These are phyloP conservation scores for Dicyrtoma fusca DNA, from an alignment of 2,888 invertebrate species.

Conservation along the genomic window DNA sequence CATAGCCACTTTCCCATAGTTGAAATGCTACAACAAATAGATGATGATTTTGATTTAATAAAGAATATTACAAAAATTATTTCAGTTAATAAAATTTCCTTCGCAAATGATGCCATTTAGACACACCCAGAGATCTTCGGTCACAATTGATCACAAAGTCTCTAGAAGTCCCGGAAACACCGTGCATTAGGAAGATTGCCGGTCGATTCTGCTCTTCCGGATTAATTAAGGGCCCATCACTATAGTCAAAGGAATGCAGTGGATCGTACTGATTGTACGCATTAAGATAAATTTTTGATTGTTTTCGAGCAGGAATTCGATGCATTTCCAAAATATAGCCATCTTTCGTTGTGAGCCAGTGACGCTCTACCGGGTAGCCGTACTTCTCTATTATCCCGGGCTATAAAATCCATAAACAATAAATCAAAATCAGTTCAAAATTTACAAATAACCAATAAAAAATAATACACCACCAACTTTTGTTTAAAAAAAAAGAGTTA, in stretches of 20 bases:
- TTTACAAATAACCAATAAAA: neutral
- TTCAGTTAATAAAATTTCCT: neutral
- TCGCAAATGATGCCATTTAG: neutral
- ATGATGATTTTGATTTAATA: too few species aligned
- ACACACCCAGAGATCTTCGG: neutral
- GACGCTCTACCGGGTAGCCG: conserved; percentile 2
- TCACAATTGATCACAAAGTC: conserved; percentile 4
- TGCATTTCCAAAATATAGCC: conserved; percentile 10
- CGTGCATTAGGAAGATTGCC: neutral
- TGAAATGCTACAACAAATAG: neutral
- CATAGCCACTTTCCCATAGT: neutral
- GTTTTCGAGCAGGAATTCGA: too few species aligned
- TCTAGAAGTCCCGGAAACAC: neutral
- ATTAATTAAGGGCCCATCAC: neutral
- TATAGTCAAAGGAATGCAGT: neutral
- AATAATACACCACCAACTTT: neutral
- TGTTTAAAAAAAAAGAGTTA: too few species aligned
- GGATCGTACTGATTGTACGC: too few species aligned
- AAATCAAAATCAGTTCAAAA: neutral
- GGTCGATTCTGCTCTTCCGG: neutral
- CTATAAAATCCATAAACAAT: neutral
- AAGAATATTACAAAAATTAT: neutral
- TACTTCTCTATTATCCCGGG: neutral
- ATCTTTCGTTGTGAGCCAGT: conserved; percentile 1
- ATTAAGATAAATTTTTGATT: too few species aligned